A percentile compares a stretch with the other conserved stretches of the same genome.
Evolutionary conservation across 2,888 invertebrate genomes (phyloP).

Genomic region (Hermaeophaga mercurialis): DNA sequence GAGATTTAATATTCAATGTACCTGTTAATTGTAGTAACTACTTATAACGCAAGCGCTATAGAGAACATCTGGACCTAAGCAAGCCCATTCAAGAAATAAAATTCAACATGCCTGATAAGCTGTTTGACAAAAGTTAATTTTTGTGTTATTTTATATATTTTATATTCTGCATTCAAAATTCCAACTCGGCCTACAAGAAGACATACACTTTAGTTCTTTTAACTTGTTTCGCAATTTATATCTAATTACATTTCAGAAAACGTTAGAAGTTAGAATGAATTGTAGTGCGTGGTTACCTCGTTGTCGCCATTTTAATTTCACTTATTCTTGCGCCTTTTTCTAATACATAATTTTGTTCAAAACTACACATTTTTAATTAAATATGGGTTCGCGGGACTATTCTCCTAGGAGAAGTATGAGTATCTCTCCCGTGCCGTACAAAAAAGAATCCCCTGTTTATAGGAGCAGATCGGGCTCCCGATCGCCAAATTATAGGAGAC

Average conservation of each 20-base stretch:
- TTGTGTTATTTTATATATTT: background rate
- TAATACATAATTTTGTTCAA: background rate
- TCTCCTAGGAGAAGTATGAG: constrained; percentile 51
- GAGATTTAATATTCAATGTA: too few relatives aligned
- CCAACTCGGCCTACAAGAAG: too few relatives aligned
- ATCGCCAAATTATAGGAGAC: constrained; percentile 51
- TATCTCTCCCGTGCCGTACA: constrained; percentile 50
- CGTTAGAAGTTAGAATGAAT: background rate
- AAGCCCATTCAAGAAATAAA: background rate
- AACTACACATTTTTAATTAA: background rate
- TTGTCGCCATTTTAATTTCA: constrained; percentile 15
- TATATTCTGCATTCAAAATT: too few relatives aligned
- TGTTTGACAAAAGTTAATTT: background rate
- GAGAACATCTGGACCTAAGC: background rate
- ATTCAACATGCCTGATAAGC: too few relatives aligned
- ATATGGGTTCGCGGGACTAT: constrained; percentile 40
- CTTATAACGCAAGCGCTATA: constrained; percentile 1
- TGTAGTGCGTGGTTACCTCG: constrained; percentile 14
- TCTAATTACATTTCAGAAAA: background rate
- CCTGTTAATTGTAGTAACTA: too few relatives aligned
- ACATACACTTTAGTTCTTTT: too few relatives aligned
- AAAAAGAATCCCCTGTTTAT: constrained; percentile 49
- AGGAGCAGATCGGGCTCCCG: constrained; percentile 52
- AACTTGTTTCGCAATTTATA: background rate
- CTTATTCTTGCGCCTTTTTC: background rate